Percentiles rank a stretch among this genome's conserved stretches.
Conservation (phyloP, 2,113 vertebrate genomes). For the Cebus imitator region DNA sequence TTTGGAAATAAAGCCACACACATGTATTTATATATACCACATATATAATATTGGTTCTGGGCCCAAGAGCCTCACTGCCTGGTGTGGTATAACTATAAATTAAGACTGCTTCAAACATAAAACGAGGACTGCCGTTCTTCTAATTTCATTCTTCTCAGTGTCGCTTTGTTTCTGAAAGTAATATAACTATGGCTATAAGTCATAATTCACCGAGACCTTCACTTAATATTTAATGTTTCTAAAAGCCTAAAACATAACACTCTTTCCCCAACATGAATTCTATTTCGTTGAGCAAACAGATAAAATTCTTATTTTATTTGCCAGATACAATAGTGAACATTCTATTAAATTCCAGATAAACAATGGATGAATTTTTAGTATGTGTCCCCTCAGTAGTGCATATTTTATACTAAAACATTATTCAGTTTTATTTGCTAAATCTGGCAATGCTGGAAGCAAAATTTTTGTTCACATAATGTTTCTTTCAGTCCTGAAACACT, state of each 20-base stretch:
- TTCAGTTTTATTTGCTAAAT: neutral
- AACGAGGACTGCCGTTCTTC: neutral
- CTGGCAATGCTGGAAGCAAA: neutral
- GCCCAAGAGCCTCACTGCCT: neutral
- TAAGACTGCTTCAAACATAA: neutral
- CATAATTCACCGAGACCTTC: neutral
- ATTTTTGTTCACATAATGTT: neutral
- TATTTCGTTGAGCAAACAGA: neutral
- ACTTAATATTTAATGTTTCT: neutral
- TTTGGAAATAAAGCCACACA: constrained; percentile 17
- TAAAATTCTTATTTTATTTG: neutral
- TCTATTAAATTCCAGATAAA: neutral
- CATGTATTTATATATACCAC: neutral
- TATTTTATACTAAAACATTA: neutral
- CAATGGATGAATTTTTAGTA: neutral
- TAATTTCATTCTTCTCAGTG: neutral
- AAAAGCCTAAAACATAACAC: neutral
- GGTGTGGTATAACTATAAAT: neutral
- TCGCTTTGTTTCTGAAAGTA: neutral
- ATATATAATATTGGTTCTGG: too few relatives aligned
- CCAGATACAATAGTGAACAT: neutral
- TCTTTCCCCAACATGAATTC: neutral
- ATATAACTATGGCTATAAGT: neutral
- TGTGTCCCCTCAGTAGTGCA: neutral
- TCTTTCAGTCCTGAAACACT: neutral